A percentile compares a stretch with the other conserved stretches of the same genome.
Evolutionary conservation across 2,113 vertebrate genomes (phyloP).

Genomic region (Gymnocephalus cernua): DNA sequence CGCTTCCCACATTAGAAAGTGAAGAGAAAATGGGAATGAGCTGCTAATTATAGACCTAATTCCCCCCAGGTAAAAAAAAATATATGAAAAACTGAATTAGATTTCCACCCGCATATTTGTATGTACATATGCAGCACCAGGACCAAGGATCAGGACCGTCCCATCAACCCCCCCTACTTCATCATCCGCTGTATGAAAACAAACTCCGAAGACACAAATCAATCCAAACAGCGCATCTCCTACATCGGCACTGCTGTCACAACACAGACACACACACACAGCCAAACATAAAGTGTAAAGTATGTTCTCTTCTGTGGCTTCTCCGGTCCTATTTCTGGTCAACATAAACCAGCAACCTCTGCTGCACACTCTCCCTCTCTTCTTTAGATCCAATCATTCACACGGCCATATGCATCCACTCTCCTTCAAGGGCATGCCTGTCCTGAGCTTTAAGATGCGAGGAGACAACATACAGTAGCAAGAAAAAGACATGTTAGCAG

Average conservation of each 20-base stretch:
- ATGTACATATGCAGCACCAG: slow-evolving; percentile 21
- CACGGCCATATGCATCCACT: slow-evolving; percentile 44
- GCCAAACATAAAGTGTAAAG: slow-evolving; percentile 9
- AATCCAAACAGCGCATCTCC: background rate
- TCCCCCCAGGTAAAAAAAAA: background rate
- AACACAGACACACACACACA: background rate
- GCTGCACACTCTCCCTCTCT: slow-evolving; percentile 7
- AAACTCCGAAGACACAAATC: slow-evolving; percentile 32
- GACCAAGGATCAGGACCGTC: slow-evolving; percentile 45
- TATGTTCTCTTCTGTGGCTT: slow-evolving; percentile 20
- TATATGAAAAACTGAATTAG: background rate
- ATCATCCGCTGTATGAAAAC: slow-evolving; percentile 42
- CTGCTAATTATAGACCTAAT: background rate
- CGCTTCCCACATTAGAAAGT: background rate
- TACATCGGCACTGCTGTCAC: background rate
- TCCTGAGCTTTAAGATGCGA: slow-evolving; percentile 34
- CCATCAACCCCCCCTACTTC: background rate
- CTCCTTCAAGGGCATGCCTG: slow-evolving; percentile 68
- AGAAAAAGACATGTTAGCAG: slow-evolving; percentile 38
- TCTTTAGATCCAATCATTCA: slow-evolving; percentile 20
- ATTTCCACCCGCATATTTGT: background rate
- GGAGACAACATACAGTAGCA: slow-evolving; percentile 26
- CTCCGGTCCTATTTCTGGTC: slow-evolving; percentile 36
- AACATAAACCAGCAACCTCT: slow-evolving; percentile 14
- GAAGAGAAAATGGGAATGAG: background rate